Base-by-base conservation (phyloP, 2,888 invertebrate species). In the Dolichopus griseipennis region DNA sequence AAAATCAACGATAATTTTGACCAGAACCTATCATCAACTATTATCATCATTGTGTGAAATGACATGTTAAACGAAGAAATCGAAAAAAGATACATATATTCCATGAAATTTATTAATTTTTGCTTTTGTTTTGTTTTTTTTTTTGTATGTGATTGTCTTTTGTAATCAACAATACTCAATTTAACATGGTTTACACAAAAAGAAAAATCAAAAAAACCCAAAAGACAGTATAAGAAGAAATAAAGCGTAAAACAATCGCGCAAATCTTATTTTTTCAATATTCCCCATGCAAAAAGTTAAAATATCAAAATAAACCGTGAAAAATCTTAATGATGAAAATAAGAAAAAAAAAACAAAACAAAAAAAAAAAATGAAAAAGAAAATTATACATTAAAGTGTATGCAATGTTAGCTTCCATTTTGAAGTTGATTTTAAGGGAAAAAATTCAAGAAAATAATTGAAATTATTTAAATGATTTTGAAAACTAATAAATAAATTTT, bases 1-100 rank as follows among this genome's bases (percentile, higher is more conserved):
- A 52, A 52, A 52, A 12, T 52, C 52, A 52, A 52, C 18, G 52
- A 52, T 52, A 52, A 52, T 52, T 52, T 52, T 52, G 52, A 52
- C 52, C 52, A 52, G 52, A 52, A 52, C 52, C 52, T 52, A 52
- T 52, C 52, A 52, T 52, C 52, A 52, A 52, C 52, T 52, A 52
- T 52, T 52, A 52, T 52, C 52, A 52, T 52, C 52, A 52, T 52
- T 52, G 52, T 52, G 52, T 52, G 18, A 52, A 52, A 52, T 52
- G 52, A 52, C 52, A 52, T 52, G 52, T 52, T 52, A 52, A 52
- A 18, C 15, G 52, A 52, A 52, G 52, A 52, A 52, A 52, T 52
- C n/a, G 18, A 52, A 52, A 15, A 52, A 52, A 52, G 37, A 52
- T 18, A 52, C 41, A 18, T 52, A 18, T 52, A 52, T 52, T 52